Percentiles rank a stretch among this genome's conserved stretches.
Conservation (phyloP, 2,888 invertebrate species). For the Hipparchia sbordonii region DNA sequence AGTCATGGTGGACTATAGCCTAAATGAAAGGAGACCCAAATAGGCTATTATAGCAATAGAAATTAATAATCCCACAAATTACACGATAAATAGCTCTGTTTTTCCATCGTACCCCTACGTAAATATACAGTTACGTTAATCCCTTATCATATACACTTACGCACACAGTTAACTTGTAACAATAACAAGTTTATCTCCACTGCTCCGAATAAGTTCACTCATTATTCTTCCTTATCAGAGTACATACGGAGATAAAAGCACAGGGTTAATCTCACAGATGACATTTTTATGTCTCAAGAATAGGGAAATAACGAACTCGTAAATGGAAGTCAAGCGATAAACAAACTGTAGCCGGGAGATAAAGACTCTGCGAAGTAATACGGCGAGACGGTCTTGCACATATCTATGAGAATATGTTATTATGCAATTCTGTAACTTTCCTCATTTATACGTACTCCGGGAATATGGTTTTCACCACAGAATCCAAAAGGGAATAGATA, state of each 20-base stretch:
- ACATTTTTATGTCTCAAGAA: constrained; percentile 79
- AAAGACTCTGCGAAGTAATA: constrained; percentile 64
- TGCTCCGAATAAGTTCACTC: constrained; percentile 69
- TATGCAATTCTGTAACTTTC: constrained; percentile 31
- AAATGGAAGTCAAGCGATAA: constrained; percentile 76
- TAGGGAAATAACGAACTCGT: constrained; percentile 80
- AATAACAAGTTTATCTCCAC: constrained; percentile 71
- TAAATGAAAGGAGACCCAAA: too few species aligned
- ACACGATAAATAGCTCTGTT: background rate
- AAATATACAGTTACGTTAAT: constrained; percentile 38
- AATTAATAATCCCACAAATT: too few species aligned
- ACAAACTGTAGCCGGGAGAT: constrained; percentile 73
- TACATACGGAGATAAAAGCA: constrained; percentile 70
- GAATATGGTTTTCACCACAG: background rate
- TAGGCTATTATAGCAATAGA: too few species aligned
- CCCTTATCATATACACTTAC: constrained; percentile 43
- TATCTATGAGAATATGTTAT: constrained; percentile 36
- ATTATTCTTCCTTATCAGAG: constrained; percentile 77
- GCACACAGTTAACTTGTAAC: constrained; percentile 38
- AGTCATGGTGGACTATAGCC: too few species aligned
- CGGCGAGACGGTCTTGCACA: constrained; percentile 51
- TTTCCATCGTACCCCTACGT: background rate
- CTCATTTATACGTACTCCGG: background rate
- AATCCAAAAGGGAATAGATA: background rate
- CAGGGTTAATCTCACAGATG: constrained; percentile 72